Base-by-base conservation (phyloP, 1,140 invertebrate genomes). In the Octopus bimaculoides region DNA sequence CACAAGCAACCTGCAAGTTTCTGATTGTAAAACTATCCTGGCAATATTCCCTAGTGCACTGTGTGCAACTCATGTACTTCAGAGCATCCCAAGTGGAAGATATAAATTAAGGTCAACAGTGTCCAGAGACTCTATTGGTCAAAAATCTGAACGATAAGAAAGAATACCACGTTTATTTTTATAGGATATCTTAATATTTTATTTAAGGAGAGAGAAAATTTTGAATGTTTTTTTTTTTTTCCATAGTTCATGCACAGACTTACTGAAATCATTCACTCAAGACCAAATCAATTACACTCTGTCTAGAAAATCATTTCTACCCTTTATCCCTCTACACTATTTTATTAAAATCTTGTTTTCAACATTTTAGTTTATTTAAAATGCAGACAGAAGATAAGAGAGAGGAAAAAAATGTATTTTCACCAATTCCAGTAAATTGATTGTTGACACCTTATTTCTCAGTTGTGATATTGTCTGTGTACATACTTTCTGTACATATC, bases 161-260 rank as follows among this genome's bases (percentile, higher is more conserved):
- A 75, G 8, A 26, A 41, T 41, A 17, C 56, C 5, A 71, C 6
- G 5, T 5, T 52, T 75, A 75, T 75, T 75, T 75, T 75, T 75
- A 75, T 75, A 75, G 74, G 74, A 75, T 52, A 75, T 75, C 52
- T 75, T 75, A 75, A 75, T 75, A 75, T 75, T 75, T 75, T 75
- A 75, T 75, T 75, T 75, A 41, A 75, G 41, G 74, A 75, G 52
- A 75, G 74, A 75, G 74, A 75, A 75, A 41, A 75, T 75, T 52
- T 17, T 75, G 74, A 8, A 7, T 75, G 74, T 71, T 71, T 71
- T 71, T 41, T 41, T 41, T 41, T 41, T 75, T 75, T 75, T 75
- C n/a, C 17, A 75, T 75, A 75, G 74, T 75, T 20, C 74, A 75
- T 75, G 74, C 74, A 75, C 74, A 75, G 41, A 75, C 52, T 14